Evolutionary conservation across 2,888 invertebrate genomes (phyloP).

Genomic region (Mesochorus sp.): DNA sequence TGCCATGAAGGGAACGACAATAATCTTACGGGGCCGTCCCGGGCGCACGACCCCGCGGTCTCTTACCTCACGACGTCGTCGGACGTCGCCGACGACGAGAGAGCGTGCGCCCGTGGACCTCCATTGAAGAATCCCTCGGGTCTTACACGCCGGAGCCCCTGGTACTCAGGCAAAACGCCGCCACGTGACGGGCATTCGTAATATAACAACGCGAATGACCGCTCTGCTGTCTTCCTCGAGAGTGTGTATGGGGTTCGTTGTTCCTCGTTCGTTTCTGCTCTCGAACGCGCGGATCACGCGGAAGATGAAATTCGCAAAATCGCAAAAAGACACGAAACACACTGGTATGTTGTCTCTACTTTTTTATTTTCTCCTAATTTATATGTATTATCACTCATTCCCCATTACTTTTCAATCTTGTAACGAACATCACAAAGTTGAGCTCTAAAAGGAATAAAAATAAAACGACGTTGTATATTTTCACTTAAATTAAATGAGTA

Average conservation of each 20-base stretch:
- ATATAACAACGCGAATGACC: conserved; percentile 65
- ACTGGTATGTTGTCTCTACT: no score
- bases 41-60: conserved; percentile 55
- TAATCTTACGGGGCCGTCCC: conserved; percentile 35
- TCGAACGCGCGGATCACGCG: not conserved
- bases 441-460: no score
- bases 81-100: conserved; percentile 28
- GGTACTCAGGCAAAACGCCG: conserved; percentile 76
- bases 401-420: no score
- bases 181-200: conserved; percentile 78
- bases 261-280: not conserved
- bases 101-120: conserved; percentile 55
- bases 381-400: no score
- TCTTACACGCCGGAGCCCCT: conserved; percentile 57
- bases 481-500: no score
- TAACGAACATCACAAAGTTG: no score
- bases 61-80: conserved; percentile 48
- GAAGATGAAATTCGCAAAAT: not conserved
- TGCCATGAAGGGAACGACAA: conserved; percentile 8
- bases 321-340: not conserved
- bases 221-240: conserved; percentile 34
- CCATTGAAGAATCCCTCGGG: conserved; percentile 65
- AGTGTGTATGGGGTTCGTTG: not conserved
- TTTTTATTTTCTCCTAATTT: no score
- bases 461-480: no score